A percentile compares a stretch with the other conserved stretches of the same genome.
These are phyloP conservation scores for Patella pellucida DNA, from an alignment of 2,888 invertebrate species.

Conservation along the genomic window DNA sequence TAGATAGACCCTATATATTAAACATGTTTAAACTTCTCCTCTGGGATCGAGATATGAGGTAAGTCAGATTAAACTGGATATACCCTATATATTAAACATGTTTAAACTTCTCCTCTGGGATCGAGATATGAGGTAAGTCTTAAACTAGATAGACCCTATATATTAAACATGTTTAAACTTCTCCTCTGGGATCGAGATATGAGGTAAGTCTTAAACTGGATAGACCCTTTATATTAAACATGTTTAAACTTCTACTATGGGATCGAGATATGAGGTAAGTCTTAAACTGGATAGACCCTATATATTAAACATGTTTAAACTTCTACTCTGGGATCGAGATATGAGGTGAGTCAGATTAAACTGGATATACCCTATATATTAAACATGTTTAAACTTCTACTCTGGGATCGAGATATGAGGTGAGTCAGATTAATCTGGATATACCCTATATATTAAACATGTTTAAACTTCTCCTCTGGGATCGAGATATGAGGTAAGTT, in stretches of 20 bases:
- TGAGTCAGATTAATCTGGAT: constrained; percentile 84
- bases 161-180: constrained; percentile 93
- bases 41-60: constrained; percentile 97
- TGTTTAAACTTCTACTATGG: constrained; percentile 92
- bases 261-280: no score
- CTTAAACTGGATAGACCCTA: constrained; percentile 82
- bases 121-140: no score
- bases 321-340: constrained; percentile 96
- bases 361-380: constrained; percentile 84
- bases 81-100: constrained; percentile 90
- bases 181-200: constrained; percentile 95
- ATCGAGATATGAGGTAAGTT: no score
- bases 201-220: constrained; percentile 85
- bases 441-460: constrained; percentile 90
- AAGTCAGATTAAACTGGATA: constrained; percentile 83
- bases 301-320: constrained; percentile 92
- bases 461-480: constrained; percentile 93
- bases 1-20: constrained; percentile 83
- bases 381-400: constrained; percentile 90
- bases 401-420: constrained; percentile 98
- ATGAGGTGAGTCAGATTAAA: no score
- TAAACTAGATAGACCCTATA: constrained; percentile 81
- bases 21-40: constrained; percentile 93
- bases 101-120: constrained; percentile 95
- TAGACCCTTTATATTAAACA: constrained; percentile 88